Evolutionary conservation across 2,797 vertebrate genomes (phyloP), one percentile per base, ranked within the genome.

Genomic region (Takifugu rubripes): DNA sequence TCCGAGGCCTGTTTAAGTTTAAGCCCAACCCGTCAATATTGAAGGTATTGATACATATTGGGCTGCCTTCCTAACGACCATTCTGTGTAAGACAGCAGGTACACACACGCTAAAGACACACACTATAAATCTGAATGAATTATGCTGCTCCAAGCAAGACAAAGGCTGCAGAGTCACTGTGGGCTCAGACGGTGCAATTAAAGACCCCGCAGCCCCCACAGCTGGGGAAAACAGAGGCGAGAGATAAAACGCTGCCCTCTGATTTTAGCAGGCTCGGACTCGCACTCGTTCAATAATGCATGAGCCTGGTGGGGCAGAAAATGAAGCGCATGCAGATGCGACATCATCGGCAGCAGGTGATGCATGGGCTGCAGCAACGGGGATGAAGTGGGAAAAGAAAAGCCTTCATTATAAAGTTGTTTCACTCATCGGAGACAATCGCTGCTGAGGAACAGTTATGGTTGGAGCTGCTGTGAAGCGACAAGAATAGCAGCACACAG

Each of bases 281-380:
- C 74, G 49, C 62, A 70, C 62, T 54, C 3, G 52, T 26, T 56
- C 62, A 62, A 64, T 70, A 64, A 72, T 64, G 49, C 56, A 74
- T 64, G 64, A 51, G 55, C 59, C 21, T 74, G 75, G 59, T 66
- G 71, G 63, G 72, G 69, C 68, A 68, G 84, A 76, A 78, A 79
- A 81, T 81, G 61, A 33, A 71, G 56, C 63, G 52, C 54, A 69
- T 62, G 68, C 66, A 63, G 54, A 78, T 61, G 70, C 53, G 3
- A 52, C 36, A 55, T 75, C 51, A 21, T 53, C 21, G 52, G 44
- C 36, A 47, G 58, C 44, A 21, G 46, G 54, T 49, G 54, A 68
- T 27, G 59, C 26, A 25, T 6, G 40, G 49, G 33, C 56, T 55
- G 48, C 21, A 53, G 49, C 46, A 57, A 48, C 3, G 24, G 6